phyloP scores from a whole-genome alignment of 2,113 vertebrate species.

The Mionectes macconnelli region DNA sequence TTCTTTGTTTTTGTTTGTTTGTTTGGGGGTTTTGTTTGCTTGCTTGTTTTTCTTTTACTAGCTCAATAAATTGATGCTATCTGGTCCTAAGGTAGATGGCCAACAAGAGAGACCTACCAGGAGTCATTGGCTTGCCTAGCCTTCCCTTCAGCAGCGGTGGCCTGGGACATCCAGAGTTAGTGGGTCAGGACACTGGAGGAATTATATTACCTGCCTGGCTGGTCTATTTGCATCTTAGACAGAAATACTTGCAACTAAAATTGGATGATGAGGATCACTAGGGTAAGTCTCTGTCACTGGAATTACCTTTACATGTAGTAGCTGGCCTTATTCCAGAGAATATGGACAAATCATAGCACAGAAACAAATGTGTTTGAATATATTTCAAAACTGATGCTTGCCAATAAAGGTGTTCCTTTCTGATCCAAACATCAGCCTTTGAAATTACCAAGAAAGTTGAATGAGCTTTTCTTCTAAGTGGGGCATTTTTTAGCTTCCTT shows the following conservation, averaged over 20 bases:
- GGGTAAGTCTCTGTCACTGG: neutral
- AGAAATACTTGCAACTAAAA: neutral
- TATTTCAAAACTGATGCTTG: neutral
- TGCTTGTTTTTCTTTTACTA: neutral
- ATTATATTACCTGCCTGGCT: neutral
- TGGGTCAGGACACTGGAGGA: neutral
- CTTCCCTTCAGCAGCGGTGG: neutral
- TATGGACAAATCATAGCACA: accelerated
- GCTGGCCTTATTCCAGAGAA: neutral
- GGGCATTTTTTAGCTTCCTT: neutral
- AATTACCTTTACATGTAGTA: neutral
- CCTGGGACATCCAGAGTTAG: neutral
- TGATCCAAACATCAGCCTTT: neutral
- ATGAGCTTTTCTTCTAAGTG: neutral
- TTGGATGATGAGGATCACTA: neutral
- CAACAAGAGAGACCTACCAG: neutral
- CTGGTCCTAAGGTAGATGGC: neutral
- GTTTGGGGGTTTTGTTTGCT: neutral
- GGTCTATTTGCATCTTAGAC: neutral
- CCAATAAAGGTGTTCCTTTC: neutral
- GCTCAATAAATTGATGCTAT: neutral
- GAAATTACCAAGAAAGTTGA: neutral
- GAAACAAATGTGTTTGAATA: neutral
- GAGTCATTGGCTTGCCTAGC: neutral
- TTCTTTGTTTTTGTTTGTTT: neutral